Percentiles rank a stretch among this genome's conserved stretches.
These are phyloP conservation scores for Pavo muticus DNA, from an alignment of 2,113 vertebrate genomes.

Conservation along the genomic window DNA sequence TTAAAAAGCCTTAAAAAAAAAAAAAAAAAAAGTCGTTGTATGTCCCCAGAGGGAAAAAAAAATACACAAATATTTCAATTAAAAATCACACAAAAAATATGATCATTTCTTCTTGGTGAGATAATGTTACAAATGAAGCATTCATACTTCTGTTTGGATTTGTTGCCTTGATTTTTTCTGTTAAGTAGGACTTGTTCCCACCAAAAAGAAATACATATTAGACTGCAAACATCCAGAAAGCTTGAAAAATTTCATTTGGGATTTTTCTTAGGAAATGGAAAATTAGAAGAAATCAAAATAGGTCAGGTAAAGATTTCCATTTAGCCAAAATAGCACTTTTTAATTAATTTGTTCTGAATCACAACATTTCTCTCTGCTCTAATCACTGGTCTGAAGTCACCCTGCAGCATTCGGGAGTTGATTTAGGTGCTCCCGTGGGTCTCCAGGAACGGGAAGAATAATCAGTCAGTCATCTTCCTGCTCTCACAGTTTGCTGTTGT, in stretches of 20 bases:
- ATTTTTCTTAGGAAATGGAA: neutral
- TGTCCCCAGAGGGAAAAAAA: neutral
- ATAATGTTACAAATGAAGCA: neutral
- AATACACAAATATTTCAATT: neutral
- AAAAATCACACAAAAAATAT: neutral
- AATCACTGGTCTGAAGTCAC: constrained; percentile 50
- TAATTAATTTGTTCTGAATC: constrained; percentile 54
- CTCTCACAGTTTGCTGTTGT: constrained; percentile 1
- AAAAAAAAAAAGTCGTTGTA: neutral
- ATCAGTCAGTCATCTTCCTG: constrained; percentile 58
- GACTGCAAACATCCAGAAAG: neutral
- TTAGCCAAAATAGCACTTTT: constrained; percentile 40
- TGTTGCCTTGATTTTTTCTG: neutral
- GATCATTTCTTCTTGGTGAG: neutral
- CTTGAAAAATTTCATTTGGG: neutral
- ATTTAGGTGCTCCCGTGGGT: constrained; percentile 53
- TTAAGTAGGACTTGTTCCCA: neutral
- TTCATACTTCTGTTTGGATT: neutral
- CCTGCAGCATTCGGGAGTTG: constrained; percentile 36
- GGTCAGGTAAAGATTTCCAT: constrained; percentile 30
- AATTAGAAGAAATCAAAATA: constrained; percentile 43
- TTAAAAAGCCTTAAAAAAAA: neutral
- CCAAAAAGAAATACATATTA: neutral
- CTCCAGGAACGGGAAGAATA: constrained; percentile 27
- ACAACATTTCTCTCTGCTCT: constrained; percentile 36